Base-by-base conservation (phyloP, 2,113 vertebrate genomes). In the Phaethornis superciliosus region DNA sequence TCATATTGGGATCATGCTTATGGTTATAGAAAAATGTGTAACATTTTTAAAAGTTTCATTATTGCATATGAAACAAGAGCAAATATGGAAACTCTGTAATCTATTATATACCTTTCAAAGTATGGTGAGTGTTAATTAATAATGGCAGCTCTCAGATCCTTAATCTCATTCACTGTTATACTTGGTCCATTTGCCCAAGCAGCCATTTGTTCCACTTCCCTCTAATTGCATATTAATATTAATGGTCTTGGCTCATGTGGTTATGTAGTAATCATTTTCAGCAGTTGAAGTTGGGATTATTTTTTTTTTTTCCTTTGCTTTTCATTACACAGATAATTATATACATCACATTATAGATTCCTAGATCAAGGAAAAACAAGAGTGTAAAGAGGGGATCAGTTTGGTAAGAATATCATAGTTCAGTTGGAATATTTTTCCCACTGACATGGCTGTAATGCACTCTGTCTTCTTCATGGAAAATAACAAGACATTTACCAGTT, bases 331-430 rank as follows among this genome's bases (percentile, higher is more conserved):
- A 95, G 85, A 95, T 94, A 93, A 95, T 94, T 93, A 94, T n/a
- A 67, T 74, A 93, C 90, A 93, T 65, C 85, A 95, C 91, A 96
- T 93, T 85, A 28, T 96, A 91, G 91, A 93, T 89, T 46, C 88
- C 90, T 96, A 94, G 92, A 93, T 96, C 94, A 95, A 96, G 94
- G 88, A 85, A 96, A 93, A 95, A 67, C 92, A 94, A 88, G 82
- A 91, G 85, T 95, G 85, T 96, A 95, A 95, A 93, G 95, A 95
- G 92, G 90, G 95, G 79, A 87, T 94, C 88, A 92, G 94, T 95
- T 95, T 91, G 87, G 84, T 96, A 94, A 96, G 94, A 94, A 62
- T 88, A 54, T 42, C 88, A 91, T 89, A 93, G 93, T 93, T 95
- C 85, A 96, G 95, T 91, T 94, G 95, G 93, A 94, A 90, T 0